These are phyloP conservation scores for Pollenia labialis DNA, from an alignment of 2,888 invertebrate genomes.

Conservation along the genomic window DNA sequence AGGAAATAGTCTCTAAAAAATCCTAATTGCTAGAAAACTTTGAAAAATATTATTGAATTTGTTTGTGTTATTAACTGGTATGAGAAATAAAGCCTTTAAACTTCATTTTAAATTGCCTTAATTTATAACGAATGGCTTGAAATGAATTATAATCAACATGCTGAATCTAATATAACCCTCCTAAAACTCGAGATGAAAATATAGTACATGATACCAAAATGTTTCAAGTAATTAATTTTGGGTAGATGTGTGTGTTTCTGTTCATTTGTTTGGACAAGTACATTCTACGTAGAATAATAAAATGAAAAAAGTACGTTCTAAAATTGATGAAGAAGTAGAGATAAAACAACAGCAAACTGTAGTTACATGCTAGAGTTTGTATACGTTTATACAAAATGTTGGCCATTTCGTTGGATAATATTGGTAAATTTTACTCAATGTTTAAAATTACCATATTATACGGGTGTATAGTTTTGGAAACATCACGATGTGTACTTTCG, in stretches of 20 bases:
- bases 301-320: neutral
- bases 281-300: neutral
- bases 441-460: slow-evolving; percentile 66
- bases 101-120: slow-evolving; percentile 39
- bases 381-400: slow-evolving; percentile 41
- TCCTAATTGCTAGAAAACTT: slow-evolving; percentile 31
- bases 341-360: slow-evolving; percentile 32
- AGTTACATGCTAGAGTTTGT: slow-evolving; percentile 37
- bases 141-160: slow-evolving; percentile 57
- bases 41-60: slow-evolving; percentile 21
- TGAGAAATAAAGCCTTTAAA: slow-evolving; percentile 12
- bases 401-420: slow-evolving; percentile 61
- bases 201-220: slow-evolving; percentile 59
- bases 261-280: neutral
- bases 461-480: slow-evolving; percentile 49
- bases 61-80: neutral
- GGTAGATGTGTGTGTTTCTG: slow-evolving; percentile 7
- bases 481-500: slow-evolving; percentile 29
- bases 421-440: slow-evolving; percentile 57
- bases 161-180: slow-evolving; percentile 16
- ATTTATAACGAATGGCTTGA: slow-evolving; percentile 35
- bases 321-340: slow-evolving; percentile 13
- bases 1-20: neutral
- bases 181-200: slow-evolving; percentile 28
- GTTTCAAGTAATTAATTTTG: slow-evolving; percentile 71